Evolutionary conservation across 53 echinoderm and acorn worm genomes (phyloP).

Genomic region (Mesocentrotus franciscanus): DNA sequence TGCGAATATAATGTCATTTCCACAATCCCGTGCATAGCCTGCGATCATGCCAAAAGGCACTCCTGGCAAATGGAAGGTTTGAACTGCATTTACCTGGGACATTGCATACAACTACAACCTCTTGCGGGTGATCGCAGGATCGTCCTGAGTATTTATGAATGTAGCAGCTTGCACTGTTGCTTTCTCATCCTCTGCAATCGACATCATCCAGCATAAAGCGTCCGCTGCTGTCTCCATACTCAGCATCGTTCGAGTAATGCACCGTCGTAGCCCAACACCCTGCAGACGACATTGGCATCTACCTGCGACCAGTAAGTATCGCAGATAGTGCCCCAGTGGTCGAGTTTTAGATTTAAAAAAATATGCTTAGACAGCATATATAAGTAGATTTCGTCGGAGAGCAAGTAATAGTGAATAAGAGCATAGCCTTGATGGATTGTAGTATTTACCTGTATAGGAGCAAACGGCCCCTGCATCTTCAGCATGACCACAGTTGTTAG

Average conservation of each 20-base stretch:
- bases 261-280: background rate
- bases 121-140: background rate
- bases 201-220: background rate
- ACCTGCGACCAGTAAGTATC: background rate
- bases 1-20: no score
- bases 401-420: no score
- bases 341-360: no score
- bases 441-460: background rate
- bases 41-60: no score
- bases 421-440: no score
- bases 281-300: background rate
- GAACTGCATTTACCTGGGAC: background rate
- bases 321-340: background rate
- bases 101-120: background rate
- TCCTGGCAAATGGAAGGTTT: no score
- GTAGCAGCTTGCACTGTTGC: background rate
- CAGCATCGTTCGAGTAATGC: background rate
- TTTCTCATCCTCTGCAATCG: background rate
- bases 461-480: conserved; percentile 36
- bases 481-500: no score
- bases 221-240: background rate
- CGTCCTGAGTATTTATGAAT: background rate
- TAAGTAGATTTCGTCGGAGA: no score
- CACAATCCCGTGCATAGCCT: no score
- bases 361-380: no score